These are phyloP conservation scores for Sesamia nonagrioides DNA, from an alignment of 1,140 invertebrate genomes.

Conservation along the genomic window DNA sequence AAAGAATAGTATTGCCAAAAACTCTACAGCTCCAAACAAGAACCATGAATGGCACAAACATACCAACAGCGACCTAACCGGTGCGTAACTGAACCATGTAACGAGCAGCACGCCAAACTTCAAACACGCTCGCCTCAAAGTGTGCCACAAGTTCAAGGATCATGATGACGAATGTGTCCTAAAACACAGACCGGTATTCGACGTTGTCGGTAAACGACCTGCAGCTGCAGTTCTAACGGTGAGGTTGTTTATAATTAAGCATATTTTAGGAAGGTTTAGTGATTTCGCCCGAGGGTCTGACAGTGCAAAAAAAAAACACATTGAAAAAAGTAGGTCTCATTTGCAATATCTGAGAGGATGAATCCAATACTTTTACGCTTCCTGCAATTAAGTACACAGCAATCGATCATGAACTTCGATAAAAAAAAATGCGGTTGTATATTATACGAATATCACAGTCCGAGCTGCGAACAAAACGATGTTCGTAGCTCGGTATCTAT, in stretches of 20 bases:
- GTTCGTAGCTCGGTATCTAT: too few species aligned
- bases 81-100: not conserved
- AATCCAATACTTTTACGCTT: not conserved
- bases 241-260: conserved; percentile 4
- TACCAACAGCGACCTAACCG: not conserved
- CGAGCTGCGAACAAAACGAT: too few species aligned
- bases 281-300: not conserved
- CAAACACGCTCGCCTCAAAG: conserved; percentile 42
- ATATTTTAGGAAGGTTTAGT: conserved; percentile 13
- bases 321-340: not conserved
- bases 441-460: too few species aligned
- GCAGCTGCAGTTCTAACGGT: conserved; percentile 44
- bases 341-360: too few species aligned
- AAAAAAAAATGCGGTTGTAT: too few species aligned
- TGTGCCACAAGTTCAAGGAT: conserved; percentile 66
- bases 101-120: not conserved
- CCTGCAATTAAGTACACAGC: not conserved
- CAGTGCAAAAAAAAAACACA: not conserved
- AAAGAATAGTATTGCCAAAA: not conserved
- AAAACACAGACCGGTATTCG: conserved; percentile 57
- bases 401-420: too few species aligned
- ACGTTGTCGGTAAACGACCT: conserved; percentile 63
- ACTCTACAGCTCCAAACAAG: not conserved
- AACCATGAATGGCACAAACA: not conserved
- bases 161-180: conserved; percentile 49